Base-by-base conservation (phyloP, 2,888 invertebrate species). In the Thecophora atra region DNA sequence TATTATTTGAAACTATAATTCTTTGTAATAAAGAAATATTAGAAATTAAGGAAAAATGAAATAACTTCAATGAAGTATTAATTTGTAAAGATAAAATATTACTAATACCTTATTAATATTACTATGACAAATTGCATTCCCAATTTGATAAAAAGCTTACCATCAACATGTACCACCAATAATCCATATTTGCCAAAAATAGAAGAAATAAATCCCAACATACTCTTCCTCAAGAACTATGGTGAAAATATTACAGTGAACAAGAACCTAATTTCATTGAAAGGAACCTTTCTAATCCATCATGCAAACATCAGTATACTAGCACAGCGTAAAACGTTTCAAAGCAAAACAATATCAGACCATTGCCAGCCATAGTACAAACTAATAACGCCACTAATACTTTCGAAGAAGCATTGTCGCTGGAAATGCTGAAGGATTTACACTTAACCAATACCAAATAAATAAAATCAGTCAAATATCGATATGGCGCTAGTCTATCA, bases 41-140 rank as follows among this genome's bases (percentile, higher is more conserved):
- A 63, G 19, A 64, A 64, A 64, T 68, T 37, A 68, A 72, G 56
- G 24, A 75, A 42, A 60, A 68, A 58, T 76, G 74, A 73, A 71
- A 63, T 24, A 70, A 71, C 52, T 73, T 72, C 63, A 73, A 72
- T 64, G 68, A 72, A 60, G 51, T 78, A 70, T 58, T 68, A 56
- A 74, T 76, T 70, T 76, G 75, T 72, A 76, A 72, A 42, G 71
- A 72, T 62, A 71, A 62, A 60, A 71, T n/a, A n/a, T n/a, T n/a
- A n/a, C n/a, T n/a, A n/a, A n/a, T n/a, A 74, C 26, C 17, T 58
- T 58, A 17, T 28, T 28, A 58, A 58, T 58, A 58, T 58, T 58
- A 58, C 28, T 58, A 58, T 1, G 58, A 28, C 58, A 3, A 28
- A 58, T 17, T 58, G 58, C 8, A 58, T 58, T 58, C 58, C 58